Base-by-base conservation (phyloP, 2,888 invertebrate species). In the Lasioglossum pauxillum region DNA sequence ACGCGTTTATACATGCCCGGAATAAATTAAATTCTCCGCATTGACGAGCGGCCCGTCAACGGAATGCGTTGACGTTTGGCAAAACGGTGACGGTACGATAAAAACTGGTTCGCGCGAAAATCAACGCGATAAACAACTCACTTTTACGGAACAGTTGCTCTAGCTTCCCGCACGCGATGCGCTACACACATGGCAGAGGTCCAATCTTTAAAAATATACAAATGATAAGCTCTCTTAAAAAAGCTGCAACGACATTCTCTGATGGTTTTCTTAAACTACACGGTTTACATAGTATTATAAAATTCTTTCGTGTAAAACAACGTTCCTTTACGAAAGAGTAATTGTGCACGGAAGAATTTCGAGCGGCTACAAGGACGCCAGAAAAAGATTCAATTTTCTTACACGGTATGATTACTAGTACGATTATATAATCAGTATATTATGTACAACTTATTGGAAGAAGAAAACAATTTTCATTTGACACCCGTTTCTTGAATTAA, bases 11-110 rank as follows among this genome's bases (percentile, higher is more conserved):
- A 67, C 49, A 38, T 19, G 5, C 71, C 71, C 0, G 57, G 73
- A 78, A 78, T 83, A 75, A 83, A 84, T 84, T 78, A 78, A 49
- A 60, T 84, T 19, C 38, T n/a, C 67, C 19, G 5, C 16, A 53
- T 38, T 77, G 76, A 76, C 77, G 76, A 57, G 67, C 44, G 14
- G 16, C 12, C 41, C 35, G 64, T 27, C 53, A 44, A 82, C 67
- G 60, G 64, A 82, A 73, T 35, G 14, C 23, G 44, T 1, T 35
- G 12, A 31, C 14, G 0, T n/a, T 38, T 16, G 14, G 38, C 1
- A 67, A 41, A 73, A 74, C 23, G 10, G 16, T 16, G 73, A 49
- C 72, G 41, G 44, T n/a, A 1, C n/a, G 27, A 4, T 31, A 60
- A 35, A 60, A 81, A 69, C 8, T 67, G 35, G 67, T 23, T 38